phyloP scores from a whole-genome alignment of 2,113 vertebrate genomes.

The Psammodynastes pulverulentus region DNA sequence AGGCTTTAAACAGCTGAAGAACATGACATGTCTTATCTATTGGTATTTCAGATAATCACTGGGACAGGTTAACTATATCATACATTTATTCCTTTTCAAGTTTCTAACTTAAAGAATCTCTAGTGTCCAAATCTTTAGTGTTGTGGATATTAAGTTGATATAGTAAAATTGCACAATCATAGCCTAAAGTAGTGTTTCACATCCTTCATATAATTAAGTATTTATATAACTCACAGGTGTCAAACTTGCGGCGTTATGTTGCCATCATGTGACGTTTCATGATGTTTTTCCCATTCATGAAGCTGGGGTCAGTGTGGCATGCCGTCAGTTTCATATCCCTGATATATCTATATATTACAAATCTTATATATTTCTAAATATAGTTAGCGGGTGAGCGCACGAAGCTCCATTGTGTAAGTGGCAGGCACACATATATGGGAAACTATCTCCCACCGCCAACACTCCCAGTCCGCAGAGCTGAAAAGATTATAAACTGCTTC shows the following conservation, averaged over 20 bases:
- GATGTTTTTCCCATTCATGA: too few relatives aligned
- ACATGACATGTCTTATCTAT: background rate
- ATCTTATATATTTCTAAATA: background rate
- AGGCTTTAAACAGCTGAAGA: background rate
- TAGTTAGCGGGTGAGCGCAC: background rate
- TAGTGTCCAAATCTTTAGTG: background rate
- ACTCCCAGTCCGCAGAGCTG: accelerated
- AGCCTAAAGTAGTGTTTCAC: background rate
- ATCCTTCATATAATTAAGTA: background rate
- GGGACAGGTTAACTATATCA: background rate
- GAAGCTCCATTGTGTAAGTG: too few relatives aligned
- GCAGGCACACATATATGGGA: background rate
- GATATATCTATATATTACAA: background rate
- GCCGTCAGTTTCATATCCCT: too few relatives aligned
- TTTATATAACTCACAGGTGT: background rate
- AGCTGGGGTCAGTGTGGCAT: too few relatives aligned
- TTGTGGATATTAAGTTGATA: background rate
- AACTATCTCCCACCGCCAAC: background rate
- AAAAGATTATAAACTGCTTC: background rate
- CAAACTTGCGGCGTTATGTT: too few relatives aligned
- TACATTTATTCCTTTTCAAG: background rate
- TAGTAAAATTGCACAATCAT: background rate
- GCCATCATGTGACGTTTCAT: too few relatives aligned
- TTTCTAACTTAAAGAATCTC: background rate
- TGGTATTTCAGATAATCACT: background rate